phyloP scores from a whole-genome alignment of 2,113 vertebrate genomes.

The Pogona vitticeps region DNA sequence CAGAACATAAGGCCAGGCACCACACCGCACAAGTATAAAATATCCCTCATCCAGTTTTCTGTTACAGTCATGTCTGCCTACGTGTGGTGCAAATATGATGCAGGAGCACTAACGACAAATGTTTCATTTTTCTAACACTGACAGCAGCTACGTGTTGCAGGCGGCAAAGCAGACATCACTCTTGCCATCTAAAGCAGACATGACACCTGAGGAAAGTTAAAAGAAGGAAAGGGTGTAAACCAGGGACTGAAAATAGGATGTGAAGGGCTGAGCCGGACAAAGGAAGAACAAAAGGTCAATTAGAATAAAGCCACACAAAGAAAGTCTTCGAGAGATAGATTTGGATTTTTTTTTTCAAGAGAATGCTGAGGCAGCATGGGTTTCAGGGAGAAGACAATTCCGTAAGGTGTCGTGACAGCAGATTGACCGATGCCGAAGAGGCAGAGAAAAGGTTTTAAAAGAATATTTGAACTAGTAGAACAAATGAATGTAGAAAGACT shows the following conservation, averaged over 20 bases:
- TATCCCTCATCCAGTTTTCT: not conserved
- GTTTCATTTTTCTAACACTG: not conserved
- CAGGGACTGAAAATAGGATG: not conserved
- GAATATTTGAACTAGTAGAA: not conserved
- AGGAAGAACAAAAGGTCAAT: not conserved
- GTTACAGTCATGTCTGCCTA: not conserved
- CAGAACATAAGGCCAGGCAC: not conserved
- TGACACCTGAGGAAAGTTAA: not conserved
- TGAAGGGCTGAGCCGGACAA: not conserved
- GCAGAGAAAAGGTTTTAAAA: not conserved
- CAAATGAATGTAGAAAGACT: not conserved
- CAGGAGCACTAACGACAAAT: not conserved
- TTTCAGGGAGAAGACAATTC: not conserved
- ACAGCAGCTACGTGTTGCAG: fast-evolving
- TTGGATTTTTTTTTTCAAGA: not conserved
- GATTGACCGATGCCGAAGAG: not conserved
- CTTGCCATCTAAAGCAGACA: not conserved
- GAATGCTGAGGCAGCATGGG: not conserved
- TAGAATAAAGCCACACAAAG: not conserved
- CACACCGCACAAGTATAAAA: not conserved
- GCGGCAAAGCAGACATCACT: not conserved
- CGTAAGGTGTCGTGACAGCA: not conserved
- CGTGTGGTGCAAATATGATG: not conserved
- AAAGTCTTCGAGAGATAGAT: no score
- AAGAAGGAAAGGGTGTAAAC: not conserved